Evolutionary conservation across 2,797 vertebrate genomes (phyloP).

Genomic region (Pseudochirops corinnae): DNA sequence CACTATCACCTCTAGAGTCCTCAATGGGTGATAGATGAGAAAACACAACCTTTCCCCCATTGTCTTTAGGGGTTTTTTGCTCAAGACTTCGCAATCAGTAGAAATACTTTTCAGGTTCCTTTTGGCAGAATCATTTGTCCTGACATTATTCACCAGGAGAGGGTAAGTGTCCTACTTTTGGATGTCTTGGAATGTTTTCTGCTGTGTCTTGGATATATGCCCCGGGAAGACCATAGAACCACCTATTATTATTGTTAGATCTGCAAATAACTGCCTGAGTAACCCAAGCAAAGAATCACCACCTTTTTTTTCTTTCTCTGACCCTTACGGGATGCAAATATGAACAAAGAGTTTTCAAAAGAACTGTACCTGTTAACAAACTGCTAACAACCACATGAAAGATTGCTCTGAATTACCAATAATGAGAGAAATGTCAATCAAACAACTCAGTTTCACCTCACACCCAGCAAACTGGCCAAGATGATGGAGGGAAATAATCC

Average conservation of each 20-base stretch:
- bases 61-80: background rate
- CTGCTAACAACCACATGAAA: background rate
- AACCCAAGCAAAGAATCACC: background rate
- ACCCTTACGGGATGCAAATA: background rate
- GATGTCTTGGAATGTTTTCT: background rate
- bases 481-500: background rate
- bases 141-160: background rate
- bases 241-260: background rate
- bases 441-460: background rate
- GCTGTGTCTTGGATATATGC: background rate
- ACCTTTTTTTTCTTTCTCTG: background rate
- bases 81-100: background rate
- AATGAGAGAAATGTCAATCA: background rate
- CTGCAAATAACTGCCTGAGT: background rate
- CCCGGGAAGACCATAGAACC: background rate
- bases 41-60: background rate
- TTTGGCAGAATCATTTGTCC: background rate
- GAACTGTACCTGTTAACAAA: background rate
- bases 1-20: no score
- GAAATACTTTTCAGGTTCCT: background rate
- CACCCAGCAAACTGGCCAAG: background rate
- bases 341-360: background rate
- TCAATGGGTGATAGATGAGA: background rate
- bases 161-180: background rate
- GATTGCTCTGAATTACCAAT: background rate